Percentiles rank a stretch among this genome's conserved stretches.
Evolutionary conservation across 2,113 vertebrate genomes (phyloP).

Genomic region (Gallinago media): DNA sequence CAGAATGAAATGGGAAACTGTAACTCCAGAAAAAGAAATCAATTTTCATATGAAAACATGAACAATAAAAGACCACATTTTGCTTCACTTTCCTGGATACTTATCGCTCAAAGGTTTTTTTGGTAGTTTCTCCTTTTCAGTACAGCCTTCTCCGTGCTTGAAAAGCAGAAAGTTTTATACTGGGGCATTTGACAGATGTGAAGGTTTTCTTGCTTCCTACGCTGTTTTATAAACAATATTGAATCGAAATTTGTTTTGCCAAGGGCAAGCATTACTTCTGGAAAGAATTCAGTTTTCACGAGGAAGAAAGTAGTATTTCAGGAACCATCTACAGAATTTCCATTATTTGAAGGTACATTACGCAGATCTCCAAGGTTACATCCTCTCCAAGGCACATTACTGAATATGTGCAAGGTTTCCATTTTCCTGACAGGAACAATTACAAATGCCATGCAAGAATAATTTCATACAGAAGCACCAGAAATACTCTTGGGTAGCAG

Average conservation of each 20-base stretch:
- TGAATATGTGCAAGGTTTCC: constrained; percentile 72
- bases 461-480: constrained; percentile 62
- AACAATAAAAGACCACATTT: not conserved
- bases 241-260: constrained; percentile 55
- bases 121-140: not conserved
- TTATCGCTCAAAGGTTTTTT: not conserved
- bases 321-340: constrained; percentile 69
- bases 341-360: constrained; percentile 72
- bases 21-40: not conserved
- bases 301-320: constrained; percentile 22
- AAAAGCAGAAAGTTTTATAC: constrained; percentile 6
- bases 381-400: constrained; percentile 71
- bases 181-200: not conserved
- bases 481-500: constrained; percentile 58
- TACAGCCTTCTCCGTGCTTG: not conserved
- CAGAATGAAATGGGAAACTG: not conserved
- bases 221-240: constrained; percentile 62
- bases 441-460: constrained; percentile 77
- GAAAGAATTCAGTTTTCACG: constrained; percentile 59
- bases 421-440: constrained; percentile 82
- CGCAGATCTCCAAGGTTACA: constrained; percentile 75
- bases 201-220: not conserved
- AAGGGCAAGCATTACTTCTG: constrained; percentile 66
- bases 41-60: not conserved
- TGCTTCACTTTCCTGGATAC: not conserved